Evolutionary conservation across 2,113 vertebrate species (phyloP), one percentile per base, ranked within the genome.

Genomic region (Apistogramma diplotaenia): DNA sequence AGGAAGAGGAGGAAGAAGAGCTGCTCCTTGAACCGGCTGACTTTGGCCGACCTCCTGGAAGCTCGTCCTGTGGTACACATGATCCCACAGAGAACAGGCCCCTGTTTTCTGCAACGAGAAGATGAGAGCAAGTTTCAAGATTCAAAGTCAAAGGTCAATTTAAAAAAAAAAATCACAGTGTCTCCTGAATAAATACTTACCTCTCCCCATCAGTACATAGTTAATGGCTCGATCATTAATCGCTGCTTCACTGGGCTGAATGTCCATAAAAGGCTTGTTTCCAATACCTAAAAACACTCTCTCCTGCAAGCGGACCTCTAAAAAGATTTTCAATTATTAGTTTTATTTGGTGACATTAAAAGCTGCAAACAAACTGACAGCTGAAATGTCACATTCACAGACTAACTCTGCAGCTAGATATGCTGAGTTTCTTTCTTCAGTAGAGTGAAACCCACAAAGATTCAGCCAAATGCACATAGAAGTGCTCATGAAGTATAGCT

Each of bases 231-330:
- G 91, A 89, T 95, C 89, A 21, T 79, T 94, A 74, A 96, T 96
- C 18, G 95, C 95, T 29, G 95, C 95, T 18, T 96, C 95, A 51
- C 95, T 96, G 57, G 95, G 96, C 85, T 95, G 81, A 88, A 96
- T 95, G 86, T 96, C 95, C 89, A 94, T 95, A 82, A 95, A 96
- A 33, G 95, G 95, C 74, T 95, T 96, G 84, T 94, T 94, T 70
- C 95, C 96, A 65, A 96, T 95, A 56, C 96, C 96, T 92, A 96
- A 92, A 78, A 96, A 96, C 40, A 94, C 95, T 79, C 96, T 89
- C 80, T 96, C 96, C 86, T 95, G 95, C 94, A 95, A 95, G 1
- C 95, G 95, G 49, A 96, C 87, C 62, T 96, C 96, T 96, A 19
- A 76, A 51, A 76, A n/a, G n/a, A n/a, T n/a, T n/a, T n/a, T n/a